Conservation (phyloP, 2,888 invertebrate genomes). For the Hofmannophila pseudospretella region DNA sequence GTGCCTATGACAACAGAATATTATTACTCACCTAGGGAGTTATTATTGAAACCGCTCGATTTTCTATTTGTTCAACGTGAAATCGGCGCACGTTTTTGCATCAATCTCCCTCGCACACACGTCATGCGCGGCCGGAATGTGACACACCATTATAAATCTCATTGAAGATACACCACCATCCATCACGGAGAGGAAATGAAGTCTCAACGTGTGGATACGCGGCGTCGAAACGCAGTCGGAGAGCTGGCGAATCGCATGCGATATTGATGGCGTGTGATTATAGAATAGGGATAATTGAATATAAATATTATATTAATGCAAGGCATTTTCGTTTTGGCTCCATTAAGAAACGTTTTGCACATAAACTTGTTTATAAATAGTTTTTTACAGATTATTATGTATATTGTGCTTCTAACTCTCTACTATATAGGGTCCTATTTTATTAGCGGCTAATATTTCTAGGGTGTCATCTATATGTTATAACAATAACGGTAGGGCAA, state of each 20-base stretch:
- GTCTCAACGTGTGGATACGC: conserved; percentile 31
- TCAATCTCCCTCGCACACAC: conserved; percentile 32
- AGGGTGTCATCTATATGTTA: too few relatives aligned
- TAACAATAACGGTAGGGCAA: too few relatives aligned
- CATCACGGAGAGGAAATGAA: conserved; percentile 74
- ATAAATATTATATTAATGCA: too few relatives aligned
- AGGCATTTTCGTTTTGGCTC: too few relatives aligned
- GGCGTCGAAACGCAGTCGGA: neutral
- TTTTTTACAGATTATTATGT: too few relatives aligned
- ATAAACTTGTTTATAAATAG: too few relatives aligned
- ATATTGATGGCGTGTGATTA: neutral
- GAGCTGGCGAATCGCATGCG: neutral
- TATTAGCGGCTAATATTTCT: too few relatives aligned
- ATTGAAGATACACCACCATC: conserved; percentile 71
- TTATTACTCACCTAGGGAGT: too few relatives aligned
- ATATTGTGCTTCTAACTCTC: too few relatives aligned
- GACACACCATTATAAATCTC: conserved; percentile 74
- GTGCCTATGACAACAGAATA: too few relatives aligned
- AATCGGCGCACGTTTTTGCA: conserved; percentile 22
- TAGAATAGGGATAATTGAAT: neutral
- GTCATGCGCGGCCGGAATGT: conserved; percentile 48
- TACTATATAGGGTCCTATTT: too few relatives aligned
- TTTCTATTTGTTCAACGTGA: neutral
- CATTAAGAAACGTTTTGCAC: too few relatives aligned
- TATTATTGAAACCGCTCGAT: neutral